These are phyloP conservation scores for Pardosa pseudoannulata DNA, from an alignment of 2,888 invertebrate species.

Conservation along the genomic window DNA sequence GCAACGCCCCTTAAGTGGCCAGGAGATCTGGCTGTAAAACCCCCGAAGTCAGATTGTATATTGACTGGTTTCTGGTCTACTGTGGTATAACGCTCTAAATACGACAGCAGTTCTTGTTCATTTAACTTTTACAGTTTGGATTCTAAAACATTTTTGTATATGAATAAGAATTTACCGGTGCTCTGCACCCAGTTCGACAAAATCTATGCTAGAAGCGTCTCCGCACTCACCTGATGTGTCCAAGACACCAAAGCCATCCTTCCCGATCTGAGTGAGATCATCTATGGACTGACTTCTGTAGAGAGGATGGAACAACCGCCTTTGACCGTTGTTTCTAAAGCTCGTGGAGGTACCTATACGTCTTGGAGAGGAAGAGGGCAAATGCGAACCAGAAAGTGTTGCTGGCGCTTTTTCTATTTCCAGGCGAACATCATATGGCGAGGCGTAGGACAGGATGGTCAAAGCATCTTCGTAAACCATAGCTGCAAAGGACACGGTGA, in stretches of 20 bases:
- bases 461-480: constrained; percentile 94
- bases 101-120: too few relatives aligned
- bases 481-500: constrained; percentile 90
- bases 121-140: too few relatives aligned
- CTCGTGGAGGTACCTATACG: constrained; percentile 42
- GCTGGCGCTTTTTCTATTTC: constrained; percentile 83
- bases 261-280: constrained; percentile 83
- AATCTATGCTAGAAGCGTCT: too few relatives aligned
- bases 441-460: constrained; percentile 91
- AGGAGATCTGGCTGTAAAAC: too few relatives aligned
- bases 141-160: too few relatives aligned
- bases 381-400: constrained; percentile 74
- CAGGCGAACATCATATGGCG: constrained; percentile 90
- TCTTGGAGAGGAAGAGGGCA: constrained; percentile 36
- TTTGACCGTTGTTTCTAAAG: constrained; percentile 76
- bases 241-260: constrained; percentile 34
- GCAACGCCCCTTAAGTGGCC: too few relatives aligned
- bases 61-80: too few relatives aligned
- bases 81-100: too few relatives aligned
- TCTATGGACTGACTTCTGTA: constrained; percentile 87
- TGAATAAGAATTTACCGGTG: too few relatives aligned
- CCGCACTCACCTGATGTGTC: constrained; percentile 25
- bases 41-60: too few relatives aligned
- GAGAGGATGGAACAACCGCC: constrained; percentile 85
- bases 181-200: too few relatives aligned